Evolutionary conservation across 2,888 invertebrate genomes (phyloP), one percentile per base, ranked within the genome.

Genomic region (Orthosia cruda): DNA sequence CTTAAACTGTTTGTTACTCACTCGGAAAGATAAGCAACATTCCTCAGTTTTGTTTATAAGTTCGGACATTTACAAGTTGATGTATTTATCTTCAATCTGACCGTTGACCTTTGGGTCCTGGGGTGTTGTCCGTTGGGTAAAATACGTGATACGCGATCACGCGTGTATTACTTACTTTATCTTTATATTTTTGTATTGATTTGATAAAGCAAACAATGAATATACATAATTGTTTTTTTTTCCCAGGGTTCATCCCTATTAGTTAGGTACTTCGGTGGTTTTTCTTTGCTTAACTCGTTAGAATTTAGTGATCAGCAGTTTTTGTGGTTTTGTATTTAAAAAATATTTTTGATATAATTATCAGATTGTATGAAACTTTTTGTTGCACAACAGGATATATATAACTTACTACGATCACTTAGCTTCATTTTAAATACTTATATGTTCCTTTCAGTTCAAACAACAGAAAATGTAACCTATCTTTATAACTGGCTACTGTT

Each of bases 71-170:
- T n/a, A n/a, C 58, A 57, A 67, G 78, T 66, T 52, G 54, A 80
- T 68, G 23, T 78, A 65, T 80, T 67, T 80, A 78, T n/a, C n/a
- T n/a, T n/a, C 59, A 64, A 68, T 79, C 67, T 74, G 66, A 58
- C 74, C 49, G 61, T 32, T 68, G 64, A 74, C 55, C 81, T 68
- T 67, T 50, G 54, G 75, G 54, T n/a, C n/a, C n/a, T n/a, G n/a
- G n/a, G n/a, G n/a, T n/a, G n/a, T 55, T 23, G n/a, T n/a, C n/a
- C 20, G 18, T 20, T 20, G 11, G n/a, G n/a, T n/a, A n/a, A n/a
- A n/a, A n/a, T n/a, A n/a, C n/a, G n/a, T n/a, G n/a, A 18, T 62
- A 20, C 18, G 32, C 32, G n/a, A 32, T 32, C 32, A 32, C 32
- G 32, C 32, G 32, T 32, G n/a, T n/a, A n/a, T n/a, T n/a, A n/a